Evolutionary conservation across 1,140 invertebrate genomes (phyloP), one percentile per base, ranked within the genome.

Genomic region (Euura lappo): DNA sequence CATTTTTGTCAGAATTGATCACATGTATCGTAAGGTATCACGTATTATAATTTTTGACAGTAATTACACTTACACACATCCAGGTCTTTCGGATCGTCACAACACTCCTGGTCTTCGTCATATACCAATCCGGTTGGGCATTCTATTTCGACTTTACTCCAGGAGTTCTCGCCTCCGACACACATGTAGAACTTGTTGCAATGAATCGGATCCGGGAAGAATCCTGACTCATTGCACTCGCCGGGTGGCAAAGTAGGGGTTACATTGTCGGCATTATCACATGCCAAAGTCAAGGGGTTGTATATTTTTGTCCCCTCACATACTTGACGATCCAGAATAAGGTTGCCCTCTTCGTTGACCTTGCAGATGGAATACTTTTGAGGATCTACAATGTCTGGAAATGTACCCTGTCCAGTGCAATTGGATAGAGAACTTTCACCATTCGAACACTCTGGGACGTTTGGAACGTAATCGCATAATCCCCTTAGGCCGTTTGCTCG

Each of bases 391-490:
- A 45, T 45, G 46, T 70, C 6, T 10, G 3, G 11, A 45, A 70
- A 70, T 44, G 44, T 70, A 42, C 69, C 69, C 10, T 4, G 2
- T 47, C 69, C 69, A 5, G 69, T 70, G 45, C 69, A 70, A 7
- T 70, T 70, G 11, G 11, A 3, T 3, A 10, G n/a, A 42, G 28
- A 42, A 47, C 69, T 70, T 45, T 6, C n/a, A 44, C 69, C 69
- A 47, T 70, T 45, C 13, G 69, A 70, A 47, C 69, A 70, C 46
- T 70, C 69, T 13, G 69, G 69, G 7, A 70, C 69, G 11, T 70
- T 70, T 5, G 45, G 44, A 7, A n/a, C 44, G 11, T 45, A 70
- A 47, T 70, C 69, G 44, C 69, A 70, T 10, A 6, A 11, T 7
- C 4, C 69, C 4, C 44, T 11, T n/a, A 6, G 69, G 6, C 5